phyloP scores from a whole-genome alignment of 2,888 invertebrate species.

The Chymomyza fuscimana region DNA sequence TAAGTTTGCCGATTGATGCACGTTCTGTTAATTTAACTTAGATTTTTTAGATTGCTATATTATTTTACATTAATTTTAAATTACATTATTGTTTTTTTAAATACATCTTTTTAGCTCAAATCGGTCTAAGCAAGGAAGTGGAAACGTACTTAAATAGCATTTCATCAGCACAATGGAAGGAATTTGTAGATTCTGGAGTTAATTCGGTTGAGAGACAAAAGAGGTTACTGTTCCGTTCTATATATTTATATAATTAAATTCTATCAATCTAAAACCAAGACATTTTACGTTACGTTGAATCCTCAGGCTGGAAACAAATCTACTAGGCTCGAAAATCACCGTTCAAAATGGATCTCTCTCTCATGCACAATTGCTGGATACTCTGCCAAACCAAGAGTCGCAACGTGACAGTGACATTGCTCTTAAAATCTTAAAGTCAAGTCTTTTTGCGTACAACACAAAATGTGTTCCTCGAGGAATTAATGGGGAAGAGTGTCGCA shows the following conservation, averaged over 20 bases:
- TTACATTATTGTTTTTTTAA: neutral
- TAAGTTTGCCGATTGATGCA: too few species aligned
- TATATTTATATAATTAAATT: neutral
- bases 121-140: slow-evolving; percentile 31
- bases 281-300: neutral
- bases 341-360: slow-evolving; percentile 76
- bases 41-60: too few species aligned
- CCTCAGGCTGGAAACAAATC: slow-evolving; percentile 71
- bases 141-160: slow-evolving; percentile 39
- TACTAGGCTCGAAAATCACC: slow-evolving; percentile 66
- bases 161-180: slow-evolving; percentile 46
- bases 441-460: slow-evolving; percentile 67
- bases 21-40: too few species aligned
- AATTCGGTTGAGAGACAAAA: slow-evolving; percentile 57
- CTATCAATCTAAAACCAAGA: neutral
- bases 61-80: too few species aligned
- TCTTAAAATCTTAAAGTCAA: slow-evolving; percentile 75
- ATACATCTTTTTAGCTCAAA: slow-evolving; percentile 30
- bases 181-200: slow-evolving; percentile 48
- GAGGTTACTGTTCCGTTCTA: slow-evolving; percentile 39
- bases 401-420: slow-evolving; percentile 71
- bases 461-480: slow-evolving; percentile 73
- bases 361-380: slow-evolving; percentile 75
- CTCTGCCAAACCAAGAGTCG: slow-evolving; percentile 69
- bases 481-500: slow-evolving; percentile 83